Evolutionary conservation across 2,888 invertebrate genomes (phyloP), one percentile per base, ranked within the genome.

Genomic region (Helleia helle): DNA sequence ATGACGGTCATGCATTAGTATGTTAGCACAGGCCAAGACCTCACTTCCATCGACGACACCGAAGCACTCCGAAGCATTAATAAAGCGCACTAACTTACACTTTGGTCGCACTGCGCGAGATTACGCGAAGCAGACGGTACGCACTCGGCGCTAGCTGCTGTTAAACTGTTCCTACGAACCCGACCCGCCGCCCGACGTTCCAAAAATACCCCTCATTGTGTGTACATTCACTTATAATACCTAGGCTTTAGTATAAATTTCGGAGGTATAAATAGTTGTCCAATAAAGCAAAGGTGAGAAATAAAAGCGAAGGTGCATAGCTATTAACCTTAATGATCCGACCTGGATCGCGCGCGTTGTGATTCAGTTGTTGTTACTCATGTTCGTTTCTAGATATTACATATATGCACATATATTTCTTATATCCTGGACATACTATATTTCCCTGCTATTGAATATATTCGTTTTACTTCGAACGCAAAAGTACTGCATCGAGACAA

Each of bases 201-300:
- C 79, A 59, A 71, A 83, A 83, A 84, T 83, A 84, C 62, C 56
- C 69, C 60, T 58, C 68, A 77, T 80, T 81, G 79, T 83, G 77
- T 80, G 71, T 58, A 61, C 58, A 59, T 57, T 56, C 76, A 75
- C 71, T 76, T 77, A 80, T 76, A 55, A 60, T 58, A 63, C 59
- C 58, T 59, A 72, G 69, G 65, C 63, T 75, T 73, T 73, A 53
- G 69, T 68, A 70, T 72, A 72, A 77, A 75, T 71, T 70, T 69
- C 60, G 47, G 56, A 50, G 50, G 59, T 79, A 79, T 77, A 70
- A 73, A 75, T 79, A 63, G 59, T 40, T 43, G 41, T n/a, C n/a
- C 40, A 42, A 46, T 44, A 44, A 34, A 18, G 11, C 44, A 47
- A 52, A 58, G 51, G 44, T 49, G 47, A 47, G 51, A 52, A 52